These are phyloP conservation scores for Hystrix cristata DNA, from an alignment of 2,113 vertebrate species.

Conservation along the genomic window DNA sequence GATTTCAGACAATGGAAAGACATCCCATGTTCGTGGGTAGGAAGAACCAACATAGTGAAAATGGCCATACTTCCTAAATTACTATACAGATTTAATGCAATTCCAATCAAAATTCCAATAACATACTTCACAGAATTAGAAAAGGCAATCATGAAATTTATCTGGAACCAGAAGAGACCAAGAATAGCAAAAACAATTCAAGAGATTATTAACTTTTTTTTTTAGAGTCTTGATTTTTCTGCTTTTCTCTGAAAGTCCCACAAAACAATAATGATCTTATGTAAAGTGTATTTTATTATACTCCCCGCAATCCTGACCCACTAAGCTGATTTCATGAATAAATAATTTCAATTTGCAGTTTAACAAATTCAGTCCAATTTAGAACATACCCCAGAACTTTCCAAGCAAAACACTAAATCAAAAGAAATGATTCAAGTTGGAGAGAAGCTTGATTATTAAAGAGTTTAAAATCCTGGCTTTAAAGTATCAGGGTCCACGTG, in stretches of 20 bases:
- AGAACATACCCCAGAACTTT: not conserved
- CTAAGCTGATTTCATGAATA: slow-evolving; percentile 21
- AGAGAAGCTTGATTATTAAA: not conserved
- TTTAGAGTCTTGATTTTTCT: not conserved
- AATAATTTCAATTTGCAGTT: not conserved
- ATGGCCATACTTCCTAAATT: no score
- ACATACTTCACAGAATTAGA: no score
- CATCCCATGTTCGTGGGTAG: no score
- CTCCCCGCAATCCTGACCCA: not conserved
- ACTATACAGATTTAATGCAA: no score
- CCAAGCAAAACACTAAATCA: not conserved
- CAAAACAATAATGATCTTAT: not conserved
- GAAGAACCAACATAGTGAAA: no score
- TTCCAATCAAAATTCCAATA: no score
- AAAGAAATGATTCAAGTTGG: not conserved
- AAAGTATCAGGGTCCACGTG: not conserved
- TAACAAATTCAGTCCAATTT: not conserved
- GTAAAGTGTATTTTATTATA: not conserved
- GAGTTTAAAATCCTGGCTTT: not conserved
- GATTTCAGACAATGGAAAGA: no score
- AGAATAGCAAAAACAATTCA: not conserved
- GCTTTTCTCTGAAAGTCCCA: not conserved
- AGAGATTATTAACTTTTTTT: not conserved
- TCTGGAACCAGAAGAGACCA: no score
- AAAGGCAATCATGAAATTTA: no score